Evolutionary conservation across 2,888 invertebrate genomes (phyloP).

Genomic region (Dastarcus helophoroides): DNA sequence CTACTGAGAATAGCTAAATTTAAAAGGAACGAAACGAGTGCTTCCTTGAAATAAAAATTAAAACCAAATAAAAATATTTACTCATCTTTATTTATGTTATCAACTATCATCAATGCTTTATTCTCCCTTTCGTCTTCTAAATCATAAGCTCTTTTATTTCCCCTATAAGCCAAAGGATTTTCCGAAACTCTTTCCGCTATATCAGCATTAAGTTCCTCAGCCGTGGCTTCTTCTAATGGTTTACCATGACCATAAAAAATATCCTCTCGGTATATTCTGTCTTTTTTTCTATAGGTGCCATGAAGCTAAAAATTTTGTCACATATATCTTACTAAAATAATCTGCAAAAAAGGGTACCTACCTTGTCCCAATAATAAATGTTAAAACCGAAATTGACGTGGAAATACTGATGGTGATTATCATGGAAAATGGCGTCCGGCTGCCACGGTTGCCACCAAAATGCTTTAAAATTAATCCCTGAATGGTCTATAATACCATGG

Average conservation of each 20-base stretch:
- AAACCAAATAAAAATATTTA: too few species aligned
- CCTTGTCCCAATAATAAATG: slow-evolving; percentile 56
- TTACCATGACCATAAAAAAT: slow-evolving; percentile 51
- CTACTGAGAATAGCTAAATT: too few species aligned
- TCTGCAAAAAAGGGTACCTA: slow-evolving; percentile 29
- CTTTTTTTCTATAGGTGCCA: slow-evolving; percentile 52
- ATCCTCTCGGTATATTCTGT: slow-evolving; percentile 55
- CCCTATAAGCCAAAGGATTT: slow-evolving; percentile 38
- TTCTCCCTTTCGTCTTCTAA: too few species aligned
- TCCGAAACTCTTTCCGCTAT: slow-evolving; percentile 37
- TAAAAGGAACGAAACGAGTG: too few species aligned
- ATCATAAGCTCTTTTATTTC: slow-evolving; percentile 30
- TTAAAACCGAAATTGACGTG: slow-evolving; percentile 70
- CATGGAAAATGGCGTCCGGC: slow-evolving; percentile 63
- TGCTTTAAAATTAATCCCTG: slow-evolving; percentile 60
- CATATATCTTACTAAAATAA: too few species aligned
- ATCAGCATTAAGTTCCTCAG: slow-evolving; percentile 41
- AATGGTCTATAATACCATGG: slow-evolving; percentile 66
- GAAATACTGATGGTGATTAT: slow-evolving; percentile 68
- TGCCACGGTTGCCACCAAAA: slow-evolving; percentile 70
- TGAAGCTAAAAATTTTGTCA: slow-evolving; percentile 53
- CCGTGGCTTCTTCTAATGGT: slow-evolving; percentile 38
- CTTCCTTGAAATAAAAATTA: too few species aligned
- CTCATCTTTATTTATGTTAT: slow-evolving; percentile 5
- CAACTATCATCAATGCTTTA: slow-evolving; percentile 8